A percentile compares a stretch with the other conserved stretches of the same genome.
Conservation (phyloP, 2,113 vertebrate species). For the Nothoprocta pentlandii region DNA sequence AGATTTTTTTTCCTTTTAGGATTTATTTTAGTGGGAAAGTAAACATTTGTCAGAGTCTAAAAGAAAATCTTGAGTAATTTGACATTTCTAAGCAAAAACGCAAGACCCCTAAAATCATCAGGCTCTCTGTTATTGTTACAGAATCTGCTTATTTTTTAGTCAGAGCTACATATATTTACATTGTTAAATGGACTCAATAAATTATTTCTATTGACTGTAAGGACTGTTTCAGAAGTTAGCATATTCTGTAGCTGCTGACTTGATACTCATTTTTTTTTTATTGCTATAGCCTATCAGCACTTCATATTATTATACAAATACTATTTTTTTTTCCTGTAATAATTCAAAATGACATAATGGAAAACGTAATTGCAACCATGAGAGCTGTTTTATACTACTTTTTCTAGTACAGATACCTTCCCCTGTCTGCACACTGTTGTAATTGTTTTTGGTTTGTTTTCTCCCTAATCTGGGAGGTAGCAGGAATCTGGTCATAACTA, state of each 20-base stretch:
- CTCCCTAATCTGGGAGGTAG: neutral
- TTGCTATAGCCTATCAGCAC: neutral
- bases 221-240: constrained; percentile 5
- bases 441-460: constrained; percentile 58
- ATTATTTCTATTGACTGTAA: neutral
- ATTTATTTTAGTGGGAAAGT: neutral
- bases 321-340: neutral
- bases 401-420: neutral
- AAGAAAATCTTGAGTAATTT: neutral
- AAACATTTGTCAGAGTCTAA: neutral
- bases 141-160: neutral
- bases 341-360: constrained; percentile 30
- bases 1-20: neutral
- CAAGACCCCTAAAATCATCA: neutral
- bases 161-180: neutral
- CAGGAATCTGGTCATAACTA: constrained; percentile 50
- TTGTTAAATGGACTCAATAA: neutral
- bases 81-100: neutral
- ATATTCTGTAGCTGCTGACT: neutral
- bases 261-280: neutral
- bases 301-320: neutral
- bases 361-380: constrained; percentile 33
- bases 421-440: neutral
- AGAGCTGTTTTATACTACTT: constrained; percentile 13
- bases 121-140: neutral